A percentile compares a stretch with the other conserved stretches of the same genome.
Evolutionary conservation across 64 coral and sea anemone species (phyloP).

Genomic region (Orbicella faveolata): DNA sequence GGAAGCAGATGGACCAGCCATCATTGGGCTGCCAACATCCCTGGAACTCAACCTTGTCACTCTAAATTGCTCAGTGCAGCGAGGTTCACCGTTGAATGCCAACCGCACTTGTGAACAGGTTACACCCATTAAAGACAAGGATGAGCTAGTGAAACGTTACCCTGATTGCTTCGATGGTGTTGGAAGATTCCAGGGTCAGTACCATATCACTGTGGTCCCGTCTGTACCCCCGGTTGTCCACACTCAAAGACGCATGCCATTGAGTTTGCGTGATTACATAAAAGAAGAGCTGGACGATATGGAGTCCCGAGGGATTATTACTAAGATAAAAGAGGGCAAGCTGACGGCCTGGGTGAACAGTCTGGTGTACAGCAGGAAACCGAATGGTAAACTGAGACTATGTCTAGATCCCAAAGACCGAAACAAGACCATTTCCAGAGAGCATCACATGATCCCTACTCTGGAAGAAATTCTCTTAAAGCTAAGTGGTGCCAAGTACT

Average conservation of each 20-base stretch:
- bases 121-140: neutral
- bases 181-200: conserved; percentile 23
- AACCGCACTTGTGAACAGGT: neutral
- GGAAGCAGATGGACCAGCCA: conserved; percentile 42
- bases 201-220: too few species aligned
- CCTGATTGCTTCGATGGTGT: conserved; percentile 35
- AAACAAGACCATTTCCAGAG: conserved; percentile 10
- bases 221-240: too few species aligned
- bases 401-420: conserved; percentile 58
- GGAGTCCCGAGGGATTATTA: conserved; percentile 11
- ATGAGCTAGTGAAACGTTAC: neutral
- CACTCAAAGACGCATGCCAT: too few species aligned
- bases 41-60: conserved; percentile 29
- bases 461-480: conserved; percentile 50
- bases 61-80: conserved; percentile 58
- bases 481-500: neutral
- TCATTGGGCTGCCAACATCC: conserved; percentile 66
- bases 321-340: conserved; percentile 55
- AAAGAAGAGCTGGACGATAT: too few species aligned
- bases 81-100: neutral
- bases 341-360: conserved; percentile 23
- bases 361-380: conserved; percentile 63
- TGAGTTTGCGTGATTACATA: neutral
- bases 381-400: too few species aligned
- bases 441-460: conserved; percentile 55